phyloP scores from a whole-genome alignment of 1,140 invertebrate genomes.

The Dendrolimus punctatus region DNA sequence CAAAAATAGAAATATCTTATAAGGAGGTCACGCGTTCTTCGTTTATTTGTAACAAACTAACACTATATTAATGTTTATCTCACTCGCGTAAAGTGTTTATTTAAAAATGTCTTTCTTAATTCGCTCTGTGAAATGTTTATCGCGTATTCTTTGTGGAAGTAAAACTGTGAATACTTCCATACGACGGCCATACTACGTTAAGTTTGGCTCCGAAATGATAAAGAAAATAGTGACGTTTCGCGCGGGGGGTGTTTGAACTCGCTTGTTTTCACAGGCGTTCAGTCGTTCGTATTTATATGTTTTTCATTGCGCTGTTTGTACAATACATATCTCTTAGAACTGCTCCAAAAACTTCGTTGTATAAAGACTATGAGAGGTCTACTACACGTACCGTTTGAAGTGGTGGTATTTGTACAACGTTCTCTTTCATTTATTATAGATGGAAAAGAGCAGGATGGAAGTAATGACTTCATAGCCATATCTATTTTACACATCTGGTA shows the following conservation, averaged over 20 bases:
- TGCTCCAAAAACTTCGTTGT: too few relatives aligned
- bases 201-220: slow-evolving; percentile 70
- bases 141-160: slow-evolving; percentile 74
- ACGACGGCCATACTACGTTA: slow-evolving; percentile 71
- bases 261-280: too few relatives aligned
- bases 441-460: too few relatives aligned
- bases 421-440: too few relatives aligned
- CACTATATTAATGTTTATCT: slow-evolving; percentile 62
- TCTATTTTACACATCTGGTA: too few relatives aligned
- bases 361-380: too few relatives aligned
- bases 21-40: slow-evolving; percentile 35
- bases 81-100: slow-evolving; percentile 69
- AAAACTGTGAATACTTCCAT: slow-evolving; percentile 71
- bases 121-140: slow-evolving; percentile 68
- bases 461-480: too few relatives aligned
- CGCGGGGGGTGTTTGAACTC: slow-evolving; percentile 16
- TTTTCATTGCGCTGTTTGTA: too few relatives aligned
- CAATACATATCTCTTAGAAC: too few relatives aligned
- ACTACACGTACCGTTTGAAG: too few relatives aligned
- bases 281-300: too few relatives aligned
- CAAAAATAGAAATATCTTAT: slow-evolving; percentile 39
- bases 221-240: slow-evolving; percentile 59
- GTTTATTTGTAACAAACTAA: slow-evolving; percentile 24
- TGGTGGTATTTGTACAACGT: too few relatives aligned
- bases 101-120: slow-evolving; percentile 67